Percentiles rank a stretch among this genome's conserved stretches.
phyloP scores from a whole-genome alignment of 2,888 invertebrate species.

The Aromia moschata region DNA sequence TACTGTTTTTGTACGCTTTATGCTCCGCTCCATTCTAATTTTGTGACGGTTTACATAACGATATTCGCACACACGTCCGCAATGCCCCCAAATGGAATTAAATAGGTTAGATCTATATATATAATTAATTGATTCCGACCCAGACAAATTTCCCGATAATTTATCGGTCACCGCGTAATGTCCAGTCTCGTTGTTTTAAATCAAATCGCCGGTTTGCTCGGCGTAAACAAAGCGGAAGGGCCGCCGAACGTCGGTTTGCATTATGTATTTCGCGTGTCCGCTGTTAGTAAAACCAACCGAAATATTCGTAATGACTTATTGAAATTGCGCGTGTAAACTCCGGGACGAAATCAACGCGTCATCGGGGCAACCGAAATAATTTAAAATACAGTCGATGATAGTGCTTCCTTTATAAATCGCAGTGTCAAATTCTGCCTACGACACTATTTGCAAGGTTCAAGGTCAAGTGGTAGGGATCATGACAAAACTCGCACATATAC shows the following conservation, averaged over 20 bases:
- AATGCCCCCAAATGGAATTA: constrained; percentile 5
- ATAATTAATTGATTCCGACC: constrained; percentile 24
- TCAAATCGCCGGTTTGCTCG: constrained; percentile 13
- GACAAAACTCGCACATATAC: too few species aligned
- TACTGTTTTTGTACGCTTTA: too few species aligned
- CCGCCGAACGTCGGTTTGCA: constrained; percentile 9
- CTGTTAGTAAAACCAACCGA: constrained; percentile 38
- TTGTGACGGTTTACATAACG: not conserved
- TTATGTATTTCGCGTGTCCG: constrained; percentile 37
- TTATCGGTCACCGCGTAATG: constrained; percentile 17
- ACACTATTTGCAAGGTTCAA: too few species aligned
- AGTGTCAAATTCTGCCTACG: too few species aligned
- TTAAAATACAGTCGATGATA: too few species aligned
- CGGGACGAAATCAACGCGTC: constrained; percentile 24
- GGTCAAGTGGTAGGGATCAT: too few species aligned
- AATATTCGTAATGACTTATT: constrained; percentile 41
- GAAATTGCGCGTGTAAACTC: constrained; percentile 29
- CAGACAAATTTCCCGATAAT: constrained; percentile 22
- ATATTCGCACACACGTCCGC: not conserved
- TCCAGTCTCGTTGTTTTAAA: constrained; percentile 16
- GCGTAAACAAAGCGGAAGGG: constrained; percentile 28
- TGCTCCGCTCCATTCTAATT: too few species aligned
- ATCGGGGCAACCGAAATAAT: too few species aligned
- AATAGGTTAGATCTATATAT: constrained; percentile 18
- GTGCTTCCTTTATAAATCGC: too few species aligned